Percentiles rank a stretch among this genome's conserved stretches.
phyloP scores from a whole-genome alignment of 2,113 vertebrate species.

The Morone saxatilis region DNA sequence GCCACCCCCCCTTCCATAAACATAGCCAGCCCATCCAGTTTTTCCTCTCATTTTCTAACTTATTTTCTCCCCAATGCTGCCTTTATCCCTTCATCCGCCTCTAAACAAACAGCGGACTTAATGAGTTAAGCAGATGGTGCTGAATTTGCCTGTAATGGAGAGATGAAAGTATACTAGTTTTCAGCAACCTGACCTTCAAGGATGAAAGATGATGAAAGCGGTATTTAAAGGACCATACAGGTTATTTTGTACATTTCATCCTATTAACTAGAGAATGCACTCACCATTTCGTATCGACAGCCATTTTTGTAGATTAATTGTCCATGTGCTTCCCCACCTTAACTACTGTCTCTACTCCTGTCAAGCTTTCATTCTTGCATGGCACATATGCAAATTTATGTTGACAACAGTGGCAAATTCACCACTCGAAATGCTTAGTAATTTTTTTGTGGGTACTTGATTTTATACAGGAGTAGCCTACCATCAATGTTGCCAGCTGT shows the following conservation, averaged over 20 bases:
- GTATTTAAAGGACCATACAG: not conserved
- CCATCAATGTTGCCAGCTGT: too few relatives aligned
- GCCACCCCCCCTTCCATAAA: slow-evolving; percentile 11
- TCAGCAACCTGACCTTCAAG: slow-evolving; percentile 17
- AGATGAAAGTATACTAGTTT: slow-evolving; percentile 18
- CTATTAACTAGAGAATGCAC: not conserved
- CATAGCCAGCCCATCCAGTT: slow-evolving; percentile 14
- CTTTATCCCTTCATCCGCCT: slow-evolving; percentile 47
- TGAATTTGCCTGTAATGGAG: slow-evolving; percentile 5
- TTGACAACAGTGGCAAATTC: too few relatives aligned
- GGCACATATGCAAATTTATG: not conserved
- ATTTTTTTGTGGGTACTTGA: too few relatives aligned
- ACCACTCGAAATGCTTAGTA: too few relatives aligned
- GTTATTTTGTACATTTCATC: not conserved
- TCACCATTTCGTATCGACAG: not conserved
- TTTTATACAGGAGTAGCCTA: too few relatives aligned
- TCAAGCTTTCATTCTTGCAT: not conserved
- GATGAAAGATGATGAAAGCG: not conserved
- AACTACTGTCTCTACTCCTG: not conserved
- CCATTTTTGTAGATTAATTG: not conserved
- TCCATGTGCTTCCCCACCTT: too few relatives aligned
- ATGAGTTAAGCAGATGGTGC: slow-evolving; percentile 41
- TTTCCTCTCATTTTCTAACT: slow-evolving; percentile 28
- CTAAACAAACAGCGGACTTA: slow-evolving; percentile 29
- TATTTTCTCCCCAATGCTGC: slow-evolving; percentile 37